Evolutionary conservation across 2,888 invertebrate species (phyloP), one percentile per base, ranked within the genome.

Genomic region (Arge pagana): DNA sequence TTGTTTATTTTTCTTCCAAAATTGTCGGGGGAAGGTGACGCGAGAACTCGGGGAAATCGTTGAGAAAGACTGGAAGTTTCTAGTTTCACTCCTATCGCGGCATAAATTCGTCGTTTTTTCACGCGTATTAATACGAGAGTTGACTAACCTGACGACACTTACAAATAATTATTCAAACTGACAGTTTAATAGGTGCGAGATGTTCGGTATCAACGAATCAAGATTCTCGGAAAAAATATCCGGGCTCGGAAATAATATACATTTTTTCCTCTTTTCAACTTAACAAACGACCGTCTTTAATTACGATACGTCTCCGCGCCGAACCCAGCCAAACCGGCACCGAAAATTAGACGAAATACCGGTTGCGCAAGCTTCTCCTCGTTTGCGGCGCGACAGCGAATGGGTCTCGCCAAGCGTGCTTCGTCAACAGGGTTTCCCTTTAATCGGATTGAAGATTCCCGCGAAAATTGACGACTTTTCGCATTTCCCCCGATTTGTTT

Each of bases 111-210:
- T 8, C 7, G 33, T 7, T 42, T 3, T n/a, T n/a, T 21, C 33
- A 3, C 30, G 45, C 45, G 45, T 35, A 35, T 35, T 45, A 31
- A 45, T 45, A 45, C 35, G 35, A n/a, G n/a, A n/a, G n/a, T n/a
- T n/a, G n/a, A 45, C 31, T 23, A 45, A 45, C 33, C 26, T 35
- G 10, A 26, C 33, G 24, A 33, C 45, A 24, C 26, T 45, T 33
- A 35, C 35, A 35, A 45, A 45, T 45, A 45, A 45, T 45, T 45
- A 45, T 24, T 45, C 45, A 45, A 45, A 45, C 33, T 45, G 45
- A 45, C 45, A 45, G 45, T 45, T 45, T 45, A 45, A 45, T 45
- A 45, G 45, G 45, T 45, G 45, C 35, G 45, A 45, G 45, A 45
- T 45, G 33, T 31, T 45, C 33, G 45, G 31, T n/a, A 19, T 23